Base-by-base conservation (phyloP, 23 tunicate species). In the Styela clava region DNA sequence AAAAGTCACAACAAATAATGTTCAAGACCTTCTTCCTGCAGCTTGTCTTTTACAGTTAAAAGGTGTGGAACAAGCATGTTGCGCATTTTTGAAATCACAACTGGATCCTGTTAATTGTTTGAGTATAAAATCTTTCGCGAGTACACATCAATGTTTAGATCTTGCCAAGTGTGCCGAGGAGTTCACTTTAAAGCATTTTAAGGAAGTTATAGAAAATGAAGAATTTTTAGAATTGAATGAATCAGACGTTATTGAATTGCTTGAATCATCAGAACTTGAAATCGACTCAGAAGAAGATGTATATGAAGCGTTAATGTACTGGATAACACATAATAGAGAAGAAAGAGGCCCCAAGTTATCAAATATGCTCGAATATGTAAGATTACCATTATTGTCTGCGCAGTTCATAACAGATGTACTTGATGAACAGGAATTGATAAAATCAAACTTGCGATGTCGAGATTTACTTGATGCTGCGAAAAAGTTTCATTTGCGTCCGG, bases 41-140 rank as follows among this genome's bases (percentile, higher is more conserved):
- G 81, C 81, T 76, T 76, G 81, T 52, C 65, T 76, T 37, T 56
- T 76, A 33, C 81, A 76, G 36, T 68, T 76, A 28, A 76, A 51
- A 25, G 64, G 81, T 1, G 81, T 76, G 9, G 81, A 76, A 1
- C 21, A 51, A 25, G 81, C 81, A 20, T 76, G 81, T 28, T 76
- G 81, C 29, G 81, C 35, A 52, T 76, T 76, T 2, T 76, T 76
- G 32, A 36, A 52, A 44, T 26, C 24, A 52, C 81, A 76, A 68
- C 81, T 76, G 24, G 81, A 76, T 76, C 81, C 81, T 1, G 52
- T 51, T 1, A 76, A 76, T 29, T 76, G 81, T n/a, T 24, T 76
- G 24, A 52, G 81, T 52, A 76, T 76, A 0, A 76, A 52, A 24
- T 25, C 64, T 9, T 76, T 76, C 52, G 81, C 81, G 9, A 52